phyloP scores from a whole-genome alignment of 1,140 invertebrate genomes.

The Drosophila sp. region DNA sequence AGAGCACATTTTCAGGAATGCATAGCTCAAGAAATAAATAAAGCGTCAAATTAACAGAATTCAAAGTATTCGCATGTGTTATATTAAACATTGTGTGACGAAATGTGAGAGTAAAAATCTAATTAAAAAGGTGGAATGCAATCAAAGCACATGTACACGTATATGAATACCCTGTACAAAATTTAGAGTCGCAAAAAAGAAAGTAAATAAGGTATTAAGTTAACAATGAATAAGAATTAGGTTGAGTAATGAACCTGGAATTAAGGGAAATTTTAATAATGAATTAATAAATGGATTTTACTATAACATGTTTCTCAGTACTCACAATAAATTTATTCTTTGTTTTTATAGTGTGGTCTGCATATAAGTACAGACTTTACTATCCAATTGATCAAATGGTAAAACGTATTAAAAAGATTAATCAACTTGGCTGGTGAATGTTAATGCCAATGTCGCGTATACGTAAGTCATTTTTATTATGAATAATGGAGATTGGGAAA shows the following conservation, averaged over 20 bases:
- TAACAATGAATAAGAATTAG: too few relatives aligned
- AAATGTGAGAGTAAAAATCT: constrained; percentile 4
- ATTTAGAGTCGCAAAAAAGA: too few relatives aligned
- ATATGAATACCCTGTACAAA: neutral
- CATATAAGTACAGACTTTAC: too few relatives aligned
- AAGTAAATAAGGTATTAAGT: too few relatives aligned
- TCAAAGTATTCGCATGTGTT: constrained; percentile 1
- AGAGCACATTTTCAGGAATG: constrained; percentile 31
- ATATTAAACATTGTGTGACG: constrained; percentile 6
- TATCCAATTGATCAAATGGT: neutral
- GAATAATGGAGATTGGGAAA: constrained; percentile 4
- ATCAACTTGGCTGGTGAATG: neutral
- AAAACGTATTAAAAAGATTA: constrained; percentile 24
- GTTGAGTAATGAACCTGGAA: too few relatives aligned
- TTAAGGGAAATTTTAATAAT: neutral
- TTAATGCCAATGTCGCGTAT: constrained; percentile 23
- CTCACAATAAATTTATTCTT: too few relatives aligned
- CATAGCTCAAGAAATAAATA: constrained; percentile 15
- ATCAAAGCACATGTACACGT: neutral
- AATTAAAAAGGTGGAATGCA: constrained; percentile 24
- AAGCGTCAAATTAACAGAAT: neutral
- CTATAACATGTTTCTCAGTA: too few relatives aligned
- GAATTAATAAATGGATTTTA: too few relatives aligned
- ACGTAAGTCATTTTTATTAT: constrained; percentile 26
- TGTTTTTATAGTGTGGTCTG: too few relatives aligned